Conservation (phyloP, 1,140 invertebrate genomes). For the Portunus trituberculatus region DNA sequence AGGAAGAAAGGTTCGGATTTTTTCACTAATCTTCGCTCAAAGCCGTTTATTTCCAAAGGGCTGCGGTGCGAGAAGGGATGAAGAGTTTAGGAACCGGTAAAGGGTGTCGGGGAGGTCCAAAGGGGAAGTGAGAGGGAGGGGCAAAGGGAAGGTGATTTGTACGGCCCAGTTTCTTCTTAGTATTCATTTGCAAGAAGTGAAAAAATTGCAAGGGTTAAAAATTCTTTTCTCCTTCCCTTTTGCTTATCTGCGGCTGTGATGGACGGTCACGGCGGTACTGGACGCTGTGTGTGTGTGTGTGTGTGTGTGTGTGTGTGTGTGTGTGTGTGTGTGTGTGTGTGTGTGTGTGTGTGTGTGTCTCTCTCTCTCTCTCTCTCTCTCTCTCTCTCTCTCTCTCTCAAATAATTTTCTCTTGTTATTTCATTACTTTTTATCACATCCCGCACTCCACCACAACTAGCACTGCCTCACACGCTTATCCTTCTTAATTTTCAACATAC, state of each 20-base stretch:
- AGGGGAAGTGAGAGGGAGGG: conserved; percentile 27
- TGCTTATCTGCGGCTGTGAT: conserved; percentile 58
- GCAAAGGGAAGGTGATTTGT: conserved; percentile 55
- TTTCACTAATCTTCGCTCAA: conserved; percentile 39
- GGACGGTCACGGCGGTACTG: background rate
- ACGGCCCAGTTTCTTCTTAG: conserved; percentile 60
- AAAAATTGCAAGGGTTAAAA: conserved; percentile 72
- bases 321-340: no score
- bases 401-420: no score
- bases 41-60: background rate
- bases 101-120: background rate
- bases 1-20: background rate
- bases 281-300: background rate
- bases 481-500: no score
- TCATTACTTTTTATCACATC: no score
- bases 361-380: no score
- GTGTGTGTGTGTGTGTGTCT: no score
- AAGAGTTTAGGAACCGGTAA: background rate
- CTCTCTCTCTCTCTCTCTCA: no score
- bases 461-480: no score
- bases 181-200: conserved; percentile 74
- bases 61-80: background rate
- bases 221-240: conserved; percentile 40
- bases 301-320: no score
- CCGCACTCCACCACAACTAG: no score